phyloP scores from a whole-genome alignment of 1,140 invertebrate genomes.

The Drosophila nigrodunni region DNA sequence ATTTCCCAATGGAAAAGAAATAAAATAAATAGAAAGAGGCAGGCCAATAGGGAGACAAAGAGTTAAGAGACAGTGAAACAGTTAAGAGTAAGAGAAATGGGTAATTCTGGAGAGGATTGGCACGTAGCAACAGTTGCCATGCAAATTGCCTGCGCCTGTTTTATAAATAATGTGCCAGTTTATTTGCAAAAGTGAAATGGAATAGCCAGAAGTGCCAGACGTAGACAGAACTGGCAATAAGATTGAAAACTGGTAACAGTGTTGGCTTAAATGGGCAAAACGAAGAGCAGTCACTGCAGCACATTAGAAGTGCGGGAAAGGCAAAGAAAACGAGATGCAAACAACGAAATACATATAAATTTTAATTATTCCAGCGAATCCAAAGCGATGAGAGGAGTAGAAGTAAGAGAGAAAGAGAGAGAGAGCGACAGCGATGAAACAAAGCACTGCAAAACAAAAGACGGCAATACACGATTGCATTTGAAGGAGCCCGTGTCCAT shows the following conservation, averaged over 20 bases:
- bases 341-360: slow-evolving; percentile 71
- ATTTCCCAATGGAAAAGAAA: slow-evolving; percentile 61
- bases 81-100: slow-evolving; percentile 8
- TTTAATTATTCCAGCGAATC: slow-evolving; percentile 78
- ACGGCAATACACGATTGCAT: slow-evolving; percentile 64
- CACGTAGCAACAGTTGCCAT: slow-evolving; percentile 61
- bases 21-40: neutral
- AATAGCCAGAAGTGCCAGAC: slow-evolving; percentile 47
- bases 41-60: slow-evolving; percentile 31
- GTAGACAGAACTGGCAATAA: neutral
- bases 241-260: slow-evolving; percentile 9
- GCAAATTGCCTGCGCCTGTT: slow-evolving; percentile 70
- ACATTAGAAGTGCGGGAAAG: slow-evolving; percentile 49
- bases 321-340: slow-evolving; percentile 22
- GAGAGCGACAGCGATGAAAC: slow-evolving; percentile 15
- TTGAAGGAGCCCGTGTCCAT: slow-evolving; percentile 30
- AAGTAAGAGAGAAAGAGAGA: slow-evolving; percentile 13
- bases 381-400: slow-evolving; percentile 16
- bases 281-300: slow-evolving; percentile 10
- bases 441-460: slow-evolving; percentile 54
- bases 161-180: slow-evolving; percentile 58
- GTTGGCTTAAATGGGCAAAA: neutral
- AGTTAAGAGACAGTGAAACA: slow-evolving; percentile 31
- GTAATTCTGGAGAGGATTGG: slow-evolving; percentile 25
- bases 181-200: slow-evolving; percentile 73